phyloP scores from a whole-genome alignment of 2,888 invertebrate genomes.

The Bruchidius siliquastri region DNA sequence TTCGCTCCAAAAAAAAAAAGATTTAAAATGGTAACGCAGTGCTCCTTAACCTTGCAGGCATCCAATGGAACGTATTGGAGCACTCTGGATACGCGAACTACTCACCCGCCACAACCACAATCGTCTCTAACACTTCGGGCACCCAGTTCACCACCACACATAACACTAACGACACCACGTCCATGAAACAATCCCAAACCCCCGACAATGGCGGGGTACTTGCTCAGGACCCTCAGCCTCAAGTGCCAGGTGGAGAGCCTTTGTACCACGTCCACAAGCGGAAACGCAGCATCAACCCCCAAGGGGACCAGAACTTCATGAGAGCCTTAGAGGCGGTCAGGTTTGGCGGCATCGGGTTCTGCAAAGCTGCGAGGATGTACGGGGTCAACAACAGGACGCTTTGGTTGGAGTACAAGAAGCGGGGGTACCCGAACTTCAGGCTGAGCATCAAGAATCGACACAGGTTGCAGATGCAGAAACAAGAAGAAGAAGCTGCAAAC shows the following conservation, averaged over 20 bases:
- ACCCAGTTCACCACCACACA: conserved; percentile 19
- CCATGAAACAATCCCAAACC: conserved; percentile 16
- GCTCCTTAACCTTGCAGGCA: conserved; percentile 53
- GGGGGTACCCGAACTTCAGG: conserved; percentile 76
- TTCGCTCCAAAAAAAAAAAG: neutral
- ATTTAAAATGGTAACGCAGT: neutral
- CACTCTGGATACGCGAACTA: conserved; percentile 70
- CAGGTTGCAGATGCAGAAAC: conserved; percentile 52
- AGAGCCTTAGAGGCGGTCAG: conserved; percentile 77
- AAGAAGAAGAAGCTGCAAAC: conserved; percentile 43
- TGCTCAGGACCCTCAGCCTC: conserved; percentile 32
- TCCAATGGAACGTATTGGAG: conserved; percentile 79
- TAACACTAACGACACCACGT: conserved; percentile 24
- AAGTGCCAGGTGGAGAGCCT: conserved; percentile 12
- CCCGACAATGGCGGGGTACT: conserved; percentile 12
- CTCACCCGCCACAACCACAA: conserved; percentile 55
- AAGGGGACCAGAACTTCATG: conserved; percentile 78
- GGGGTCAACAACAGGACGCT: conserved; percentile 81
- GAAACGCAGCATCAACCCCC: conserved; percentile 73
- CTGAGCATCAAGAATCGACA: conserved; percentile 74
- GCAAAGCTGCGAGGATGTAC: conserved; percentile 78
- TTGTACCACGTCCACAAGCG: conserved; percentile 49
- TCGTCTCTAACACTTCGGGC: conserved; percentile 14
- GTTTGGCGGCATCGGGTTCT: conserved; percentile 79
- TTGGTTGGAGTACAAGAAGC: conserved; percentile 81